phyloP scores from a whole-genome alignment of 2,113 vertebrate species.

The Poicephalus gulielmi region DNA sequence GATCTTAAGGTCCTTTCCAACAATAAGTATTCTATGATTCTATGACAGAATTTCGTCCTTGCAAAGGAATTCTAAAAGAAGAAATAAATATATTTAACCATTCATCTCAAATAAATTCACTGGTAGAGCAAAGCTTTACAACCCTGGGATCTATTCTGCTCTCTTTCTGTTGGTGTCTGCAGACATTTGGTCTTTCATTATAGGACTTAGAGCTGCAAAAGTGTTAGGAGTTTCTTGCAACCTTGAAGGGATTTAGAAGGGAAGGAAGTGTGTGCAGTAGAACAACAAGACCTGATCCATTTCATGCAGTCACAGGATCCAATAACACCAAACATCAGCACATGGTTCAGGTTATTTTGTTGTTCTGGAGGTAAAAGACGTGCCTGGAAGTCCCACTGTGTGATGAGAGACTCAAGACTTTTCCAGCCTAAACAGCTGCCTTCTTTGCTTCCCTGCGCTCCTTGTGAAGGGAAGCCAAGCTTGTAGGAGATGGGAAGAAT shows the following conservation, averaged over 20 bases:
- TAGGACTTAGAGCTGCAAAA: neutral
- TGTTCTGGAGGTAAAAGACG: neutral
- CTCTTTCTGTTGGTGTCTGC: neutral
- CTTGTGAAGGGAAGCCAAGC: neutral
- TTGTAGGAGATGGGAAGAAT: neutral
- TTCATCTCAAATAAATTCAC: neutral
- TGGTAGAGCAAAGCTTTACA: neutral
- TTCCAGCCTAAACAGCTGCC: neutral
- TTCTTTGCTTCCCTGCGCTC: neutral
- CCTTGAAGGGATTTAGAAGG: neutral
- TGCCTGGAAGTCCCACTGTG: neutral
- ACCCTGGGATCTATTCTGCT: neutral
- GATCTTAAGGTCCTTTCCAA: no score
- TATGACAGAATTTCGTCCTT: neutral
- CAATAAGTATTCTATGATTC: no score
- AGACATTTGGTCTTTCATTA: neutral
- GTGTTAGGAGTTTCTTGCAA: neutral
- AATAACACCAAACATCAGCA: neutral
- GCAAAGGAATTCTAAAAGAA: neutral
- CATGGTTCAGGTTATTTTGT: neutral
- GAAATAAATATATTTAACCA: neutral
- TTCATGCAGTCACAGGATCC: neutral
- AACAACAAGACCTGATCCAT: neutral
- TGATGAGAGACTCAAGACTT: neutral
- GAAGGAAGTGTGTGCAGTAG: neutral